phyloP scores from a whole-genome alignment of 2,888 invertebrate genomes.

The Keiferia lycopersicella region DNA sequence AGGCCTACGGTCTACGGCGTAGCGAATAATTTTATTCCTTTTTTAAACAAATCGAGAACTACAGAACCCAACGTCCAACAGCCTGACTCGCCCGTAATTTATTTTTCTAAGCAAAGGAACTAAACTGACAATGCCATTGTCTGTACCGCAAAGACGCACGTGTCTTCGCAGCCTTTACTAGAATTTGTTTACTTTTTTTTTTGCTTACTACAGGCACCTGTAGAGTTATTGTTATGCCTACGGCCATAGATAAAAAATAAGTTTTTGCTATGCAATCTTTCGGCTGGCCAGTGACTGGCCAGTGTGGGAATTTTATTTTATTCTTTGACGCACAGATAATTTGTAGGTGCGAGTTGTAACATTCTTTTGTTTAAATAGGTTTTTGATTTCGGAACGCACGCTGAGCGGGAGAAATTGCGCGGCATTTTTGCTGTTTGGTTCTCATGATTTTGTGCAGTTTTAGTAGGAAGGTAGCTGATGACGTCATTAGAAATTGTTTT shows the following conservation, averaged over 20 bases:
- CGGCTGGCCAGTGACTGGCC: constrained; percentile 46
- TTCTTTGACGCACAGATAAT: neutral
- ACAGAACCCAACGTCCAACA: neutral
- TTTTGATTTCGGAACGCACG: constrained; percentile 14
- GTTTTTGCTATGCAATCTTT: constrained; percentile 49
- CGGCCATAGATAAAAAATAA: constrained; percentile 23
- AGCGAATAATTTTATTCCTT: neutral
- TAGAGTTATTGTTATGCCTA: constrained; percentile 56
- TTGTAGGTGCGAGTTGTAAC: constrained; percentile 3
- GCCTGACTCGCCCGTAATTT: constrained; percentile 31
- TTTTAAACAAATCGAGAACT: neutral
- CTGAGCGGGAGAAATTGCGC: constrained; percentile 14
- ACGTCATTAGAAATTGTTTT: neutral
- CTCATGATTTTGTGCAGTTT: constrained; percentile 1
- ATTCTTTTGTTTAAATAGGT: constrained; percentile 6
- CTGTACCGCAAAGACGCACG: constrained; percentile 73
- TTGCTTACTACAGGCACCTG: constrained; percentile 63
- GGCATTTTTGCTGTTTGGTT: neutral
- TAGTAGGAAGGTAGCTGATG: neutral
- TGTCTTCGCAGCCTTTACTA: constrained; percentile 68
- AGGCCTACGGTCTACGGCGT: neutral
- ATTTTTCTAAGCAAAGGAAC: constrained; percentile 45
- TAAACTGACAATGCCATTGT: constrained; percentile 63
- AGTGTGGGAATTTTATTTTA: constrained; percentile 20
- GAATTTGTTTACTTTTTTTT: constrained; percentile 59